Evolutionary conservation across 2,888 invertebrate genomes (phyloP).

Genomic region (Therioaphis trifolii): DNA sequence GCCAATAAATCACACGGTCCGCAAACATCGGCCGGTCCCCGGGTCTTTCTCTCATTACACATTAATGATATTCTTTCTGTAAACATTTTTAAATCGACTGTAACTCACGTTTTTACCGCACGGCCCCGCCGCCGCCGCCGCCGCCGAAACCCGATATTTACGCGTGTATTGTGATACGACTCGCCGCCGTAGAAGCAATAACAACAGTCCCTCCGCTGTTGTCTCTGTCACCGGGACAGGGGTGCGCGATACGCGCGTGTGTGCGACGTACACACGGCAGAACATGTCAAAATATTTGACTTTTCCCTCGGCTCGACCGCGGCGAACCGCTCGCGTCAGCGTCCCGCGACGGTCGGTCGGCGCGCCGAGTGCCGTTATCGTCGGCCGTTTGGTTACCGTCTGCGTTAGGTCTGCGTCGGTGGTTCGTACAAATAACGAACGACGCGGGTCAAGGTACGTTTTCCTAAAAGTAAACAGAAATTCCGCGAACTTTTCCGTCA

Average conservation of each 20-base stretch:
- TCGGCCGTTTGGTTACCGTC: too few relatives aligned
- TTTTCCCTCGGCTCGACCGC: background rate
- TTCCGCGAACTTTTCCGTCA: too few relatives aligned
- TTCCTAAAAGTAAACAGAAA: too few relatives aligned
- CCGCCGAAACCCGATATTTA: conserved; percentile 44
- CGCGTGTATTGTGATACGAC: background rate
- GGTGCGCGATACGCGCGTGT: background rate
- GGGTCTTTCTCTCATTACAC: conserved; percentile 59
- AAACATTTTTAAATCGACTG: conserved; percentile 62
- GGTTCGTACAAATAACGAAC: too few relatives aligned
- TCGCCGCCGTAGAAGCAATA: background rate
- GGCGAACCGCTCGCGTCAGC: background rate
- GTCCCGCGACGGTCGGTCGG: background rate
- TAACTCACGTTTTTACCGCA: conserved; percentile 53
- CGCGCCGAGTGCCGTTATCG: too few relatives aligned
- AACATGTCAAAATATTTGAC: conserved; percentile 57
- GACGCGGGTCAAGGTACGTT: too few relatives aligned
- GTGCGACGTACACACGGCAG: background rate
- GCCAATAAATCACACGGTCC: conserved; percentile 63
- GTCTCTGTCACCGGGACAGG: background rate
- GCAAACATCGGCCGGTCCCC: conserved; percentile 52
- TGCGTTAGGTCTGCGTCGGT: too few relatives aligned
- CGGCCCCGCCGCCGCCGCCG: background rate
- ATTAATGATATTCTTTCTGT: conserved; percentile 60
- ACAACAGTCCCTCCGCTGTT: too few relatives aligned